phyloP scores from a whole-genome alignment of 1,140 invertebrate genomes.

The Aphidius ervi region DNA sequence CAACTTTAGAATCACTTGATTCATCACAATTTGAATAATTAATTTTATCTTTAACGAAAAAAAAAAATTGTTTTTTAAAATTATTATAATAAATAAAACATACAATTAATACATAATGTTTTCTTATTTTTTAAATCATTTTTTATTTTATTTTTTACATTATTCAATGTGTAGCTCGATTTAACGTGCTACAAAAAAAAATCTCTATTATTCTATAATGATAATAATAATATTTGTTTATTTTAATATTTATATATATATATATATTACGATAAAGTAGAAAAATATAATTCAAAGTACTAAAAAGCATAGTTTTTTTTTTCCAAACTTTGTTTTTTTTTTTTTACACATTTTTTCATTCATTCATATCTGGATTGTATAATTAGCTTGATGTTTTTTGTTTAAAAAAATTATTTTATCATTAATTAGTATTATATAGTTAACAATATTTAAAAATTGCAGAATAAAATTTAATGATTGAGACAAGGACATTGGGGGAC shows the following conservation, averaged over 20 bases:
- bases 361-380: background rate
- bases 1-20: slow-evolving; percentile 47
- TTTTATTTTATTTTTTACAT: background rate
- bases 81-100: slow-evolving; percentile 9
- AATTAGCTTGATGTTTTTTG: background rate
- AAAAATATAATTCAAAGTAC: slow-evolving; percentile 52
- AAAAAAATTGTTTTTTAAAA: slow-evolving; percentile 18
- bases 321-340: slow-evolving; percentile 14
- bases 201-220: slow-evolving; percentile 22
- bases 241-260: slow-evolving; percentile 14
- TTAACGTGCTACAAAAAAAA: slow-evolving; percentile 10
- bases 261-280: slow-evolving; percentile 41
- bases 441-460: too few species aligned
- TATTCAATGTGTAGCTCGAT: too few species aligned
- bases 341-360: background rate
- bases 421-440: background rate
- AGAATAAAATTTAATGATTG: too few species aligned
- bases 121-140: background rate
- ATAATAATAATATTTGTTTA: slow-evolving; percentile 2
- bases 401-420: background rate
- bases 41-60: background rate
- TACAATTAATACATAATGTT: slow-evolving; percentile 10
- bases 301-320: slow-evolving; percentile 36
- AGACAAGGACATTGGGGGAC: too few species aligned
- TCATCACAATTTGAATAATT: slow-evolving; percentile 42